These are phyloP conservation scores for Hippopotamyrus pictus DNA, from an alignment of 2,797 vertebrate species.

Conservation along the genomic window DNA sequence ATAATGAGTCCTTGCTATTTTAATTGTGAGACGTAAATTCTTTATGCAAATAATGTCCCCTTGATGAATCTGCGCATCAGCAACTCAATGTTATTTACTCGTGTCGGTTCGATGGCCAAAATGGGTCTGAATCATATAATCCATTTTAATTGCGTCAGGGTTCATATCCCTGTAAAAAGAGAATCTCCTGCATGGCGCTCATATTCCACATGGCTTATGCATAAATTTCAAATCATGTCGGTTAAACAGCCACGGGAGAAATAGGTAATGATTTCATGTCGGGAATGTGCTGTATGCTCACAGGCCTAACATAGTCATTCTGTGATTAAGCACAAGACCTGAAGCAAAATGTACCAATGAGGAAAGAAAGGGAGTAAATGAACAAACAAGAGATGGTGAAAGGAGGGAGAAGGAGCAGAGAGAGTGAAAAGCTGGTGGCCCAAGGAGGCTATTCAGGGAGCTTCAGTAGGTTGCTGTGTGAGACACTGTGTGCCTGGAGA, in stretches of 20 bases:
- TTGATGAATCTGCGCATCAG: neutral
- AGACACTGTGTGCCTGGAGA: neutral
- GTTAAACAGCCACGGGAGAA: neutral
- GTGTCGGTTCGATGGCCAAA: neutral
- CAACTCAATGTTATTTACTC: neutral
- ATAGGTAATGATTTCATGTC: slow-evolving; percentile 3
- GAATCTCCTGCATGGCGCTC: neutral
- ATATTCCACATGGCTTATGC: neutral
- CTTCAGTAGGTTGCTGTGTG: neutral
- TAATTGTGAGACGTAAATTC: slow-evolving; percentile 5
- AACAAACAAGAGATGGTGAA: neutral
- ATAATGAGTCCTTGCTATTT: neutral
- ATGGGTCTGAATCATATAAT: slow-evolving; percentile 1
- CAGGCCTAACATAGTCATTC: neutral
- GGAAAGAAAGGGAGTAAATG: neutral
- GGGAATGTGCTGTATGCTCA: neutral
- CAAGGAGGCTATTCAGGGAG: neutral
- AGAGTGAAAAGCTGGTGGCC: neutral
- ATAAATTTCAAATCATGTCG: slow-evolving; percentile 7
- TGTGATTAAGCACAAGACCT: neutral
- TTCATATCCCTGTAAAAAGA: neutral
- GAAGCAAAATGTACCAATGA: neutral
- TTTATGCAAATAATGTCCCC: neutral
- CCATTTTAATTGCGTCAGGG: neutral
- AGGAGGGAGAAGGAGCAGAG: neutral